A percentile compares a stretch with the other conserved stretches of the same genome.
phyloP scores from a whole-genome alignment of 37 sponge, comb jelly and placozoan species.

The Theonella swinhoei region DNA sequence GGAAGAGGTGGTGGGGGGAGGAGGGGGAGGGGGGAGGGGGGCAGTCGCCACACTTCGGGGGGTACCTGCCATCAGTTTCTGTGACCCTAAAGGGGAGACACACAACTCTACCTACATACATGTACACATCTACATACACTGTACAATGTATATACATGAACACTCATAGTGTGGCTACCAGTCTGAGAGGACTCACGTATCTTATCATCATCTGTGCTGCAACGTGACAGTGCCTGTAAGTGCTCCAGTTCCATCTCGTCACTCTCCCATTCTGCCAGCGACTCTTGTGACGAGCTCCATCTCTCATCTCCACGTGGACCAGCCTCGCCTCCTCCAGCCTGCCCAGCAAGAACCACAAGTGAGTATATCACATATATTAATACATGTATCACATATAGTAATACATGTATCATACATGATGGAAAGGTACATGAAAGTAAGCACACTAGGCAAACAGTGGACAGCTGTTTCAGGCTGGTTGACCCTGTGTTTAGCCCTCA shows the following conservation, averaged over 20 bases:
- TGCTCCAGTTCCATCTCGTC: constrained; percentile 46
- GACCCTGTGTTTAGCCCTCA: too few relatives aligned
- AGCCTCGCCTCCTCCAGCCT: not conserved
- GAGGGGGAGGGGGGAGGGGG: constrained; percentile 15
- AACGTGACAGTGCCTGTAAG: not conserved
- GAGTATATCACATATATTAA: too few relatives aligned
- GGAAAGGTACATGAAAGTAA: too few relatives aligned
- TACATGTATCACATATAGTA: too few relatives aligned
- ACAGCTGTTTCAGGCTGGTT: too few relatives aligned
- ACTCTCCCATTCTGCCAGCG: constrained; percentile 30
- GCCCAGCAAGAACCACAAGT: too few relatives aligned
- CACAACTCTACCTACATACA: not conserved
- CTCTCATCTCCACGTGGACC: not conserved
- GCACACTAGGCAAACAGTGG: too few relatives aligned
- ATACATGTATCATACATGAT: too few relatives aligned
- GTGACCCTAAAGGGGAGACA: constrained; percentile 14
- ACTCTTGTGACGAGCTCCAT: constrained; percentile 22
- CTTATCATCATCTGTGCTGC: constrained; percentile 69
- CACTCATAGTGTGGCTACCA: not conserved
- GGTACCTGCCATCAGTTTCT: constrained; percentile 22
- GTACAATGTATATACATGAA: not conserved
- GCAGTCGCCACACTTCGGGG: constrained; percentile 12
- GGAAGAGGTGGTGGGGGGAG: constrained; percentile 19
- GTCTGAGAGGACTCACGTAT: constrained; percentile 54
- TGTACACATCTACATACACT: not conserved